These are phyloP conservation scores for Phodopus roborovskii DNA, from an alignment of 2,113 vertebrate genomes.

Conservation along the genomic window DNA sequence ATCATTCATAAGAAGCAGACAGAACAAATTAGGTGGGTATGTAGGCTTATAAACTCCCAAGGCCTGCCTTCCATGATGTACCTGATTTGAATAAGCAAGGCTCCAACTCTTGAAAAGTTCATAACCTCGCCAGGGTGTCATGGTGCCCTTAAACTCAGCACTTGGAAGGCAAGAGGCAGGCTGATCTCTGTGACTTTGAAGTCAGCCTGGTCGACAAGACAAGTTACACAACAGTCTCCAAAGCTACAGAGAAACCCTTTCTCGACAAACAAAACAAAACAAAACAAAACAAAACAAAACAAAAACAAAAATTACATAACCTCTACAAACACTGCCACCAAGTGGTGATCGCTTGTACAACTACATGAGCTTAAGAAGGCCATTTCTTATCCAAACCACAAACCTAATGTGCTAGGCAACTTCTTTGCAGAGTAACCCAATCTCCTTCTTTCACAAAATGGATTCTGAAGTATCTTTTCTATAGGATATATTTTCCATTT, in stretches of 20 bases:
- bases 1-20: not conserved
- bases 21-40: not conserved
- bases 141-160: no score
- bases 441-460: not conserved
- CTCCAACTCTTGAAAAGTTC: not conserved
- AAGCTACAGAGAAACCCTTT: no score
- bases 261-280: no score
- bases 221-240: no score
- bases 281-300: no score
- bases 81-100: not conserved
- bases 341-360: not conserved
- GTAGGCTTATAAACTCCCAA: not conserved
- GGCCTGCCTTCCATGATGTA: no score
- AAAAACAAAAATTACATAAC: not conserved
- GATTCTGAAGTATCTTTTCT: not conserved
- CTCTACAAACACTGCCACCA: not conserved
- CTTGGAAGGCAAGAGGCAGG: no score
- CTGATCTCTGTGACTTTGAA: no score
- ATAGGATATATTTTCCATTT: not conserved
- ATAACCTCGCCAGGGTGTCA: not conserved
- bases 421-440: not conserved
- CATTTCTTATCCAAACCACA: not conserved
- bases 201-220: no score
- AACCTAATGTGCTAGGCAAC: not conserved
- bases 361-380: not conserved